Percentiles rank a stretch among this genome's conserved stretches.
Evolutionary conservation across 2,888 invertebrate species (phyloP).

Genomic region (Agrochola litura): DNA sequence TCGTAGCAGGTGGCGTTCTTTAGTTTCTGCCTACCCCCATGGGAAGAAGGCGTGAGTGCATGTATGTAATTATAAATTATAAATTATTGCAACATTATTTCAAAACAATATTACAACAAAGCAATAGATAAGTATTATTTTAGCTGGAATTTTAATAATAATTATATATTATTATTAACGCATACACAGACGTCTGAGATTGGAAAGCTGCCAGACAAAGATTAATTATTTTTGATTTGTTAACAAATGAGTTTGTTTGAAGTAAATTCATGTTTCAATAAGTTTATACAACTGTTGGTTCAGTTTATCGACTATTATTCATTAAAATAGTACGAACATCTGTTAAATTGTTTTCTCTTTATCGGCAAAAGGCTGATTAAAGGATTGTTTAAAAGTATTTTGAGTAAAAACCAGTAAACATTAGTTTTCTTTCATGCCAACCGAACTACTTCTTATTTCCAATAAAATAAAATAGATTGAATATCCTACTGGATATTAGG

Average conservation of each 20-base stretch:
- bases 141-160: too few relatives aligned
- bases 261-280: constrained; percentile 23
- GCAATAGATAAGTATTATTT: too few relatives aligned
- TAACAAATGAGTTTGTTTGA: constrained; percentile 7
- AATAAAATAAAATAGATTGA: background rate
- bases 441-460: background rate
- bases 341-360: too few relatives aligned
- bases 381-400: background rate
- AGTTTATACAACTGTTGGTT: background rate
- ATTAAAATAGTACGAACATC: too few relatives aligned
- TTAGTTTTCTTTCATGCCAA: too few relatives aligned
- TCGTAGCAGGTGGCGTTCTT: too few relatives aligned
- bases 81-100: too few relatives aligned
- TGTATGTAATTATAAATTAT: too few relatives aligned
- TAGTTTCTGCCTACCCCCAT: too few relatives aligned
- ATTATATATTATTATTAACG: too few relatives aligned
- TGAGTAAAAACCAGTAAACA: background rate
- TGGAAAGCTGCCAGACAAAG: background rate
- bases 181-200: background rate
- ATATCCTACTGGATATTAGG: background rate
- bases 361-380: background rate
- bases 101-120: too few relatives aligned
- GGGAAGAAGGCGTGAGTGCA: too few relatives aligned
- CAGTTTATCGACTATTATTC: background rate
- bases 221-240: background rate